These are phyloP conservation scores for Aphodius granarius DNA, from an alignment of 2,888 invertebrate genomes.

Conservation along the genomic window DNA sequence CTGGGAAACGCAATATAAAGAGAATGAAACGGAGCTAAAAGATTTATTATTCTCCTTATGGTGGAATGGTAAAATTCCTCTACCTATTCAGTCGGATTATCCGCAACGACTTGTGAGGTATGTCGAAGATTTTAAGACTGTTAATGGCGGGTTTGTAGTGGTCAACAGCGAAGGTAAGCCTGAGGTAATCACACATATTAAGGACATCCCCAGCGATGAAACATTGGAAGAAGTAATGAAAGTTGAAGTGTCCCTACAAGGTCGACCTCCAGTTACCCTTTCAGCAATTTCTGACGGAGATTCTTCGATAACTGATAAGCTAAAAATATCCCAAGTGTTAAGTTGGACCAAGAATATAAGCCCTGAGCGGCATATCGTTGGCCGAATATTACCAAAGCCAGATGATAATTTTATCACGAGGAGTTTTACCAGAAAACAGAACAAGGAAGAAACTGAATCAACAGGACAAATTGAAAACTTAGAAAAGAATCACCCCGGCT, in stretches of 20 bases:
- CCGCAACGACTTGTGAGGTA: background rate
- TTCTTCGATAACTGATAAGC: background rate
- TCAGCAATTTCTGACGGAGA: background rate
- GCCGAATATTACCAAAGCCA: background rate
- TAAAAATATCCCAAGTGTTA: background rate
- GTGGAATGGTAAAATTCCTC: background rate
- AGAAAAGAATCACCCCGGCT: too few species aligned
- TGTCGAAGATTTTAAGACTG: background rate
- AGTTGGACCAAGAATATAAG: background rate
- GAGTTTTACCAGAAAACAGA: background rate
- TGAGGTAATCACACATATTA: background rate
- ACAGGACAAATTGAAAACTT: too few species aligned
- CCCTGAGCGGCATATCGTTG: background rate
- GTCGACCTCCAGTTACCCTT: background rate
- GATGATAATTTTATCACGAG: background rate
- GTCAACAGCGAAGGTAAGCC: background rate
- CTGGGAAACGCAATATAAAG: background rate
- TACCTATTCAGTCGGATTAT: background rate
- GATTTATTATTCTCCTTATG: background rate
- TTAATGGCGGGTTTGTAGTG: background rate
- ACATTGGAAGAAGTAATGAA: background rate
- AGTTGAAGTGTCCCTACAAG: background rate
- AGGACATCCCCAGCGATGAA: background rate
- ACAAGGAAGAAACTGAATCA: too few species aligned
- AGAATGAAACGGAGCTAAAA: background rate